Conservation (phyloP, 2,113 vertebrate species). For the Arenaria interpres region DNA sequence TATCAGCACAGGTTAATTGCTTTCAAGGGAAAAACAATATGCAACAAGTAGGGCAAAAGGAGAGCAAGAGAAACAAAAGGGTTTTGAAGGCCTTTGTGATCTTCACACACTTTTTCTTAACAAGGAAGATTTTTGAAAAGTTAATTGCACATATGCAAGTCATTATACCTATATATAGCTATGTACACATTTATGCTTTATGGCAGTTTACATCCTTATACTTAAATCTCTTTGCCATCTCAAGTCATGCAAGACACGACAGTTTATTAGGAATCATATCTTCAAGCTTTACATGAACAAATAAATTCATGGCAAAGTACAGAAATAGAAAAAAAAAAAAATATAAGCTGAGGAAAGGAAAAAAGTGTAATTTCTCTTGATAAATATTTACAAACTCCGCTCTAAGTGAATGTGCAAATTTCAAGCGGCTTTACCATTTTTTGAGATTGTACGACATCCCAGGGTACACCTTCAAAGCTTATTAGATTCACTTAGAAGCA, state of each 20-base stretch:
- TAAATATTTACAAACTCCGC: neutral
- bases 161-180: neutral
- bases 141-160: neutral
- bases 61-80: neutral
- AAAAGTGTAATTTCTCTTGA: neutral
- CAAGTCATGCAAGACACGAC: neutral
- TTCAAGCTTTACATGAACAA: neutral
- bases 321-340: neutral
- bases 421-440: neutral
- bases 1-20: constrained; percentile 32
- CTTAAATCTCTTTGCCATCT: neutral
- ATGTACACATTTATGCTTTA: neutral
- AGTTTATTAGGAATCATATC: neutral
- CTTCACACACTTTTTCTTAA: neutral
- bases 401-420: neutral
- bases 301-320: neutral
- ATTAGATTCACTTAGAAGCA: neutral
- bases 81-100: constrained; percentile 1
- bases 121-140: neutral
- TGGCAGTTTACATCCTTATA: neutral
- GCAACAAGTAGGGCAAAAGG: constrained; percentile 10
- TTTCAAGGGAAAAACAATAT: neutral
- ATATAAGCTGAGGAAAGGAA: neutral
- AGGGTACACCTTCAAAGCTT: neutral
- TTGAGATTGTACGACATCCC: neutral